A percentile compares a stretch with the other conserved stretches of the same genome.
Conservation (phyloP, 2,888 invertebrate species). For the Netelia melanura region DNA sequence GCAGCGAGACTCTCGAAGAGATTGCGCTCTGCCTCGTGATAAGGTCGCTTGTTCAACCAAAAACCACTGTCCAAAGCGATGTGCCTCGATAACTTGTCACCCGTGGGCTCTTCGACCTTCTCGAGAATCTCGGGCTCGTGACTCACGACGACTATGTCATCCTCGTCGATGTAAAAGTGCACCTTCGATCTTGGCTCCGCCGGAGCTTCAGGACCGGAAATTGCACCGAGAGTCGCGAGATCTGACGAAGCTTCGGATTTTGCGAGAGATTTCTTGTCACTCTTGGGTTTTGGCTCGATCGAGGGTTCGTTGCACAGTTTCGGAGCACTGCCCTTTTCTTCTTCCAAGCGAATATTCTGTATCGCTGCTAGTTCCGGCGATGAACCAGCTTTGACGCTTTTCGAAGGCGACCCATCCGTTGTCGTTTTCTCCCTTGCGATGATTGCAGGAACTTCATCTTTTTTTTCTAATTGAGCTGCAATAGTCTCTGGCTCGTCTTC, state of each 20-base stretch:
- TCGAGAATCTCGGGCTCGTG: conserved; percentile 70
- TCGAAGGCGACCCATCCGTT: conserved; percentile 56
- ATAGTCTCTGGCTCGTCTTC: conserved; percentile 4
- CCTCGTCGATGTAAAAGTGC: conserved; percentile 81
- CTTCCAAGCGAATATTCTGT: conserved; percentile 63
- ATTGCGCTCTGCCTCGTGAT: conserved; percentile 89
- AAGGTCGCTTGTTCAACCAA: conserved; percentile 88
- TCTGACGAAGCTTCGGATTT: conserved; percentile 69
- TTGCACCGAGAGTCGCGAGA: conserved; percentile 58
- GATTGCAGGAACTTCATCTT: conserved; percentile 9
- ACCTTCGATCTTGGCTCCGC: conserved; percentile 77
- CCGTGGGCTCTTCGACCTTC: conserved; percentile 13
- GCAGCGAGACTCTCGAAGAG: conserved; percentile 87
- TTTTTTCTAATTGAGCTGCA: conserved; percentile 22
- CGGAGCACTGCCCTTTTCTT: conserved; percentile 81
- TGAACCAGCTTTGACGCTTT: conserved; percentile 56
- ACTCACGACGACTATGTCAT: conserved; percentile 80
- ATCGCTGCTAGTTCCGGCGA: conserved; percentile 56
- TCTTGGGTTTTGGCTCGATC: conserved; percentile 43
- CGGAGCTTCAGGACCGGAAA: conserved; percentile 57
- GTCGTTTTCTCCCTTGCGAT: conserved; percentile 40
- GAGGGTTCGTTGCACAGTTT: conserved; percentile 75
- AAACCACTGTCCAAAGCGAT: conserved; percentile 86
- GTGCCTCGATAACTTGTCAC: conserved; percentile 72
- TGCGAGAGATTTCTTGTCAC: conserved; percentile 62